Evolutionary conservation across 1,140 invertebrate genomes (phyloP).

Genomic region (Capitella teleta): DNA sequence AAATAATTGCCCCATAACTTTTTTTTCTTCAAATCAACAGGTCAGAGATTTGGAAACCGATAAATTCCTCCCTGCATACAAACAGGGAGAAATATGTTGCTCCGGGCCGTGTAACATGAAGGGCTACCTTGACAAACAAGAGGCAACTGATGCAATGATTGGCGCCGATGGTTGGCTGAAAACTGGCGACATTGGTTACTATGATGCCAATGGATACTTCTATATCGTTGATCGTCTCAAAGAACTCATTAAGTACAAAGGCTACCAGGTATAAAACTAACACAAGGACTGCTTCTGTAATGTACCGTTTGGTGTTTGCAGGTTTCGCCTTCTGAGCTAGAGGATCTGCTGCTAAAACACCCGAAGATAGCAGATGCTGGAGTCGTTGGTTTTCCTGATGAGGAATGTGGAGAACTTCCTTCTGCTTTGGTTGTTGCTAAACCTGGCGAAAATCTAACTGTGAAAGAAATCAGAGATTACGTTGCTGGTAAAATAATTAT

Average conservation of each 20-base stretch:
- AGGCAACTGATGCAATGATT: too few species aligned
- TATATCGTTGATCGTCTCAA: slow-evolving; percentile 28
- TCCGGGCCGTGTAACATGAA: too few species aligned
- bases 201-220: slow-evolving; percentile 20
- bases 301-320: too few species aligned
- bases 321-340: slow-evolving; percentile 75
- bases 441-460: slow-evolving; percentile 7
- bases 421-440: slow-evolving; percentile 7
- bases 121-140: too few species aligned
- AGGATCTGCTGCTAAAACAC: slow-evolving; percentile 60
- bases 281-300: too few species aligned
- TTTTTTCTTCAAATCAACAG: too few species aligned
- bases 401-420: slow-evolving; percentile 52
- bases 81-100: too few species aligned
- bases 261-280: slow-evolving; percentile 66
- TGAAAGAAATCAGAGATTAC: slow-evolving; percentile 18
- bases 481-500: slow-evolving; percentile 11
- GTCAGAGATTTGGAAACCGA: too few species aligned
- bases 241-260: slow-evolving; percentile 67
- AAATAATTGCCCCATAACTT: too few species aligned
- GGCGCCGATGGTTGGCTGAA: too few species aligned
- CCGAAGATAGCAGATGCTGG: slow-evolving; percentile 63
- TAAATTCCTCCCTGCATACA: too few species aligned
- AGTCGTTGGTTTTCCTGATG: slow-evolving; percentile 65
- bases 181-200: slow-evolving; percentile 2